Conservation (phyloP, 2,888 invertebrate genomes). For the Yponomeuta malinellus region DNA sequence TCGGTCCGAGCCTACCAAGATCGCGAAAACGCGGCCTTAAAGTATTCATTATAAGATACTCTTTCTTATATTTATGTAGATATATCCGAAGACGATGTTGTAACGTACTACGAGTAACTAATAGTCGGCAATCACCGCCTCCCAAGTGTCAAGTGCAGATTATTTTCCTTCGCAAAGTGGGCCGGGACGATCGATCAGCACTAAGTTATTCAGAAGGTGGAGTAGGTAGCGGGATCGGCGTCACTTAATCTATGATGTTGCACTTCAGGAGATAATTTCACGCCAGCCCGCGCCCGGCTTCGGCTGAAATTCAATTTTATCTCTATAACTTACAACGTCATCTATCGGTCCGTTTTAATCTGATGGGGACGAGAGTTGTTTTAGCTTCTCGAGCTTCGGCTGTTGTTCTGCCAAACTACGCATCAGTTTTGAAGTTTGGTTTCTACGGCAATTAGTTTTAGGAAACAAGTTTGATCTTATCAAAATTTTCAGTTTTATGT, state of each 20-base stretch:
- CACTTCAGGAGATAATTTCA: conserved; percentile 57
- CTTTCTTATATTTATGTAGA: too few species aligned
- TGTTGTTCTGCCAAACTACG: not conserved
- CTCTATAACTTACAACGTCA: conserved; percentile 26
- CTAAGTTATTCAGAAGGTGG: conserved; percentile 34
- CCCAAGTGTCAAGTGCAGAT: conserved; percentile 22
- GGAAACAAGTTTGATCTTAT: not conserved
- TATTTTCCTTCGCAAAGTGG: conserved; percentile 44
- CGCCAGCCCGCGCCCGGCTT: conserved; percentile 33
- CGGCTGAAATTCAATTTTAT: conserved; percentile 53
- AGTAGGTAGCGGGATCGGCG: conserved; percentile 33
- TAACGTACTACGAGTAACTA: not conserved
- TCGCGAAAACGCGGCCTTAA: too few species aligned
- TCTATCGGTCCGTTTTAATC: conserved; percentile 10
- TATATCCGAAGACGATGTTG: too few species aligned
- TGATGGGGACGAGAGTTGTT: not conserved
- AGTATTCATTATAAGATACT: too few species aligned
- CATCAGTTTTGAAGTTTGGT: too few species aligned
- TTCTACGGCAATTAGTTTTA: too few species aligned
- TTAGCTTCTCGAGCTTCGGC: not conserved
- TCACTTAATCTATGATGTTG: conserved; percentile 56
- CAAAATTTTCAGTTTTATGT: not conserved
- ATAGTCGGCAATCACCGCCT: conserved; percentile 16
- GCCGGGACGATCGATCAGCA: conserved; percentile 39
- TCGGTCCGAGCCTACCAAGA: too few species aligned